Base-by-base conservation (phyloP, 2,888 invertebrate species). In the Clusia tigrina region DNA sequence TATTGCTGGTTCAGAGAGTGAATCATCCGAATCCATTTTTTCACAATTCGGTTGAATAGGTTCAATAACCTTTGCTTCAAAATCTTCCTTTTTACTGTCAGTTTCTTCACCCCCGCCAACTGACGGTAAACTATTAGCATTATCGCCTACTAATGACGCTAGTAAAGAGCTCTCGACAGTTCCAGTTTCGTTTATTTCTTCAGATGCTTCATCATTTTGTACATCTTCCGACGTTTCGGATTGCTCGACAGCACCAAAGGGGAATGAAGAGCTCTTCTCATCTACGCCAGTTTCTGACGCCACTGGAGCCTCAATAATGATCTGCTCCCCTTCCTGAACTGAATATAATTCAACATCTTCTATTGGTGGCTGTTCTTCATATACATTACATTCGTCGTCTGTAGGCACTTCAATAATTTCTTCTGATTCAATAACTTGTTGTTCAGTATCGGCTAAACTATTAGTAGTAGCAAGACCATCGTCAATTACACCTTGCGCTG, bases 201-300 rank as follows among this genome's bases (percentile, higher is more conserved):
- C 78, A 1, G 64, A 58, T 17, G 70, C 69, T 42, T 69, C 67
- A 37, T 68, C 76, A 53, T 74, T 73, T 54, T 71, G 72, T 42
- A 74, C 58, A 54, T 83, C 84, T 61, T 83, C 83, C 2, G 84
- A 83, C 2, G 81, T 82, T 63, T 83, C 83, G 0, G 83, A 82
- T 52, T 80, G 82, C 15, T 72, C 73, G 2, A 75, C 77, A 2
- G 66, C 73, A 1, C 79, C 80, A 66, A 84, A 83, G 1, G 83
- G 84, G 69, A 84, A 83, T 9, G 83, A 84, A 6, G 82, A 84
- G 54, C 83, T 83, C 63, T 84, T 84, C 20, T 83, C 84, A 65
- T 82, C 82, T 20, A 37, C 68, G 3, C 67, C 60, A 15, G 74
- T 67, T 55, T 75, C 70, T 2, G 66, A 58, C 3, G 67, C 66